A percentile compares a stretch with the other conserved stretches of the same genome.
phyloP scores from a whole-genome alignment of 2,888 invertebrate genomes.

The Steromphala cineraria region DNA sequence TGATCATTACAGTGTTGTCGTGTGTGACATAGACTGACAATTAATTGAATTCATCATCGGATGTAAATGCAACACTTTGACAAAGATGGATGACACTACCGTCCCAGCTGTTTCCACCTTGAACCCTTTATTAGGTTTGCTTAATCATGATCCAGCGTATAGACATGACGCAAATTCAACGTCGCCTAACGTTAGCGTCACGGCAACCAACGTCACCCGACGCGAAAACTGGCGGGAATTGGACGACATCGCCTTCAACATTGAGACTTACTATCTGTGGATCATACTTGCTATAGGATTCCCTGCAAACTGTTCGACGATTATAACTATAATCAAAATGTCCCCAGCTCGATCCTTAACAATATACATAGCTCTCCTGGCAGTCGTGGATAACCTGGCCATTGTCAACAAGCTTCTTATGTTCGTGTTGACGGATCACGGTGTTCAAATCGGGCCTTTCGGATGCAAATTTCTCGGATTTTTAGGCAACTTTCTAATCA shows the following conservation, averaged over 20 bases:
- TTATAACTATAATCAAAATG: conserved; percentile 34
- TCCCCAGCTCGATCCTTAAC: conserved; percentile 28
- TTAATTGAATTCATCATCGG: no score
- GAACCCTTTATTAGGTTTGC: no score
- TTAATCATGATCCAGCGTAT: no score
- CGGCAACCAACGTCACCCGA: no score
- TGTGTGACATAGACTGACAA: no score
- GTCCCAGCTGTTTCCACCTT: no score
- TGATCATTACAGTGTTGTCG: no score
- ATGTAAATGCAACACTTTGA: no score
- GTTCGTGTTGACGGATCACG: conserved; percentile 27
- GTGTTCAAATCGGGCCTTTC: conserved; percentile 17
- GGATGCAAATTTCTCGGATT: conserved; percentile 33
- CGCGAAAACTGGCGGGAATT: background rate
- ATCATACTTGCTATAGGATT: conserved; percentile 33
- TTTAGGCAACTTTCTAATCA: conserved; percentile 23
- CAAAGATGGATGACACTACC: no score
- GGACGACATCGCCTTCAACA: background rate
- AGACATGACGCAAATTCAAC: no score
- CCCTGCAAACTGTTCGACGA: conserved; percentile 34
- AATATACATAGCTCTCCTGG: conserved; percentile 34
- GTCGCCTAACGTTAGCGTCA: no score
- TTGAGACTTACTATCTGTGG: conserved; percentile 35
- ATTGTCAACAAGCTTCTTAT: conserved; percentile 32
- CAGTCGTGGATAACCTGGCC: conserved; percentile 35